Conservation (phyloP, 2,113 vertebrate genomes). For the Phainopepla nitens region DNA sequence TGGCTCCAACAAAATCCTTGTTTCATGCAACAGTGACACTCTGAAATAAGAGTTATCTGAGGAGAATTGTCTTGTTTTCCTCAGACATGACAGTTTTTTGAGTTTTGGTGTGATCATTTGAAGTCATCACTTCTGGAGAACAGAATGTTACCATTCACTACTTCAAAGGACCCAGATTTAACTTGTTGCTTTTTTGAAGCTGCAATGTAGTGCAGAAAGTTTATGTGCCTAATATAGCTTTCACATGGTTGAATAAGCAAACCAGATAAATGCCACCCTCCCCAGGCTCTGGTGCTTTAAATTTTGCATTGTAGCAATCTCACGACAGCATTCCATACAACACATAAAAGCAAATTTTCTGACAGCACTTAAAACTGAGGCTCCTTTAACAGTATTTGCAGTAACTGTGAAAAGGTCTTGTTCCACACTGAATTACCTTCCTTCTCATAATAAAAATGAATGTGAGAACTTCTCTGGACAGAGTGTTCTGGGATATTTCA, state of each 20-base stretch:
- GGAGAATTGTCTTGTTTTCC: background rate
- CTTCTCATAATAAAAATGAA: background rate
- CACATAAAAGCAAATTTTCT: background rate
- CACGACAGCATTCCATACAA: background rate
- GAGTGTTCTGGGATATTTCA: background rate
- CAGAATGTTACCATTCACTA: background rate
- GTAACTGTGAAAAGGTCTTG: background rate
- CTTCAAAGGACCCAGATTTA: constrained; percentile 25
- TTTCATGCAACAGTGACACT: background rate
- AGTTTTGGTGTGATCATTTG: background rate
- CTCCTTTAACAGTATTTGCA: background rate
- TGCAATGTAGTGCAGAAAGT: background rate
- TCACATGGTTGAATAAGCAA: background rate
- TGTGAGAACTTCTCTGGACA: background rate
- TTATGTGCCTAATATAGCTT: constrained; percentile 1
- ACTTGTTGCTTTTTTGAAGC: constrained; percentile 39
- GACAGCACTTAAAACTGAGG: background rate
- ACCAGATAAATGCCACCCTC: constrained; percentile 10
- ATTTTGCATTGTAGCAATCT: background rate
- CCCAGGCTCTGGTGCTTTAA: background rate
- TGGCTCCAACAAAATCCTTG: background rate
- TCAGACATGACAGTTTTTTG: background rate
- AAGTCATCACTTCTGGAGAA: background rate
- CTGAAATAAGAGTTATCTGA: background rate
- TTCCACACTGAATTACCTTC: background rate